Evolutionary conservation across 1,140 invertebrate species (phyloP), one percentile per base, ranked within the genome.

Genomic region (Nephotettix cincticeps): DNA sequence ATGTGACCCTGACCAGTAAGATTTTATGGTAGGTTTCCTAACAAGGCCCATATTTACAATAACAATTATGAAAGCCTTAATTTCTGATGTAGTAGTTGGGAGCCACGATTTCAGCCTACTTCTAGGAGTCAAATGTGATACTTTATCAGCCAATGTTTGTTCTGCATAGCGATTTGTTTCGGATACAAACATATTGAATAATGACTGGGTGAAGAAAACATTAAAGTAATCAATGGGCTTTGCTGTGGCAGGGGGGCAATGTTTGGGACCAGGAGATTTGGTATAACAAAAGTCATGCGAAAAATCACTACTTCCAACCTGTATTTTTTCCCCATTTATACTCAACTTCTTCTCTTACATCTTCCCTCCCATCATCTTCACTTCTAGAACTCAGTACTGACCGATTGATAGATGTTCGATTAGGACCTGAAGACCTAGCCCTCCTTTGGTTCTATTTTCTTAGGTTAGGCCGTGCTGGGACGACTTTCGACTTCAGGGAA

Each of bases 41-140:
- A 63, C 28, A 14, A 63, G 58, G 9, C 58, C 58, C 58, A 63
- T 63, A 19, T 63, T 63, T 29, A 63, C 9, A 29, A 63, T 28
- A 13, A 63, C 58, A 27, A 27, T 27, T 25, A 63, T 63, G 21
- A 63, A 63, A 9, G 27, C 13, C 21, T 30, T 63, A 3, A 63
- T 63, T 63, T 63, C 58, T 6, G 58, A 4, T 19, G 17, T 11
- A 4, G 58, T 14, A 11, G 19, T 19, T 3, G 58, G 29, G 28
- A 63, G 11, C 58, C 23, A 30, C n/a, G 2, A 13, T 27, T 28
- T 63, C 58, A 63, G 28, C 4, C 9, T 11, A 29, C 58, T 30
- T 13, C 28, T 6, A 21, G 58, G 29, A 4, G 58, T 25, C 3
- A 21, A 4, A 63, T 23, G 23, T 19, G 6, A 11, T 11, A 11